A percentile compares a stretch with the other conserved stretches of the same genome.
phyloP scores from a whole-genome alignment of 2,797 vertebrate genomes.

The Nyctibius grandis region DNA sequence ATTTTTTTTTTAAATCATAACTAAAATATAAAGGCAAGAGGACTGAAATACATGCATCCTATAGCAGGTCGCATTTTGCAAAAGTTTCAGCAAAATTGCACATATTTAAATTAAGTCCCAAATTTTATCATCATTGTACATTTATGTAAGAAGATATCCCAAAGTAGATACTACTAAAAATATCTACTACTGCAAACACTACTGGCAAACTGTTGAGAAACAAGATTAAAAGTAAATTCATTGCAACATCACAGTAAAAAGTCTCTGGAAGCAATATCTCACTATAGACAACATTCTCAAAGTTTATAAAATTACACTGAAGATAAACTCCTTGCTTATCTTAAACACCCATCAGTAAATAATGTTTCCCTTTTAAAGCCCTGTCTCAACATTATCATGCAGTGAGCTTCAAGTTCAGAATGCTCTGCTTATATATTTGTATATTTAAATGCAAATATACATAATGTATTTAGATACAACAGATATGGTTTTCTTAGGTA shows the following conservation, averaged over 20 bases:
- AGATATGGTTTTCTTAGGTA: neutral
- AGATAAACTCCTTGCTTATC: neutral
- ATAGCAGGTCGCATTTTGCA: neutral
- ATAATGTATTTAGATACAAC: neutral
- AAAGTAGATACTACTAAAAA: neutral
- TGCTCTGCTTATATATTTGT: neutral
- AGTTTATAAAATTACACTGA: neutral
- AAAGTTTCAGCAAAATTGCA: neutral
- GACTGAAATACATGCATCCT: neutral
- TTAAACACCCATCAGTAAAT: neutral
- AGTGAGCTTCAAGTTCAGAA: neutral
- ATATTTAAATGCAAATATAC: neutral
- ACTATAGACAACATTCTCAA: neutral
- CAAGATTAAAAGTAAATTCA: neutral
- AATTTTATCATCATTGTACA: neutral
- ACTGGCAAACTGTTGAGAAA: neutral
- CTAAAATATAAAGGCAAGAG: neutral
- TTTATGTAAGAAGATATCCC: neutral
- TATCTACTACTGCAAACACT: neutral
- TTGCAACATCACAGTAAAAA: neutral
- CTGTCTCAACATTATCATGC: neutral
- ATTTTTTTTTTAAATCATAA: neutral
- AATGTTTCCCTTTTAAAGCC: neutral
- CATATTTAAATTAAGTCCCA: neutral
- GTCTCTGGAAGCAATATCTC: neutral